A percentile compares a stretch with the other conserved stretches of the same genome.
Conservation (phyloP, 1,140 invertebrate species). For the Nylanderia fulva region DNA sequence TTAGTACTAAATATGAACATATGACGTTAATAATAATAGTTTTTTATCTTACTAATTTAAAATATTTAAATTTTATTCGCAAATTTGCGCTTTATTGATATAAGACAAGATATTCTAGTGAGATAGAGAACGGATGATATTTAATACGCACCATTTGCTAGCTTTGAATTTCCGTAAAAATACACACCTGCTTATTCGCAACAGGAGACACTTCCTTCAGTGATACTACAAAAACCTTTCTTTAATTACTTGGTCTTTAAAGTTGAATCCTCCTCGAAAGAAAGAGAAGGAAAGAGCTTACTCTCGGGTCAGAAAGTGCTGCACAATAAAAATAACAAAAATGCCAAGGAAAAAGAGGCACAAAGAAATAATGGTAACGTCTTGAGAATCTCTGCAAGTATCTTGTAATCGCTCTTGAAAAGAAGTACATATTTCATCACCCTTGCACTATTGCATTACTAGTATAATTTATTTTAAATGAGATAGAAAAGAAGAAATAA, state of each 20-base stretch:
- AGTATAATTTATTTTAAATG: slow-evolving; percentile 9
- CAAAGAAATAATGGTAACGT: slow-evolving; percentile 45
- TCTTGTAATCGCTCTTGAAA: slow-evolving; percentile 15
- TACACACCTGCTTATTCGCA: neutral
- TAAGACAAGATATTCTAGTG: neutral
- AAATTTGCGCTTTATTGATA: neutral
- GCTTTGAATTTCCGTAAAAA: slow-evolving; percentile 46
- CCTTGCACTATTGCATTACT: neutral
- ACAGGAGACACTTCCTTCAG: slow-evolving; percentile 22
- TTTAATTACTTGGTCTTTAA: slow-evolving; percentile 60
- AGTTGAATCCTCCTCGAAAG: slow-evolving; percentile 11
- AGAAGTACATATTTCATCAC: slow-evolving; percentile 13
- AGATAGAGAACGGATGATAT: slow-evolving; percentile 9
- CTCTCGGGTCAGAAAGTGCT: slow-evolving; percentile 31
- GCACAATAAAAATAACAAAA: slow-evolving; percentile 49
- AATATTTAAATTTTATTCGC: slow-evolving; percentile 13
- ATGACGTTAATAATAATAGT: neutral
- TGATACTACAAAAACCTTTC: slow-evolving; percentile 43
- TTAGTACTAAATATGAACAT: neutral
- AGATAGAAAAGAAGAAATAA: neutral
- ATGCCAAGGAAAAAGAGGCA: neutral
- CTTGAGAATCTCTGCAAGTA: neutral
- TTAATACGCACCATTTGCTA: slow-evolving; percentile 58
- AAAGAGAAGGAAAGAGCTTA: slow-evolving; percentile 8
- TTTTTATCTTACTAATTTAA: neutral